Evolutionary conservation across 2,888 invertebrate genomes (phyloP).

Genomic region (Drosophila algonquin): DNA sequence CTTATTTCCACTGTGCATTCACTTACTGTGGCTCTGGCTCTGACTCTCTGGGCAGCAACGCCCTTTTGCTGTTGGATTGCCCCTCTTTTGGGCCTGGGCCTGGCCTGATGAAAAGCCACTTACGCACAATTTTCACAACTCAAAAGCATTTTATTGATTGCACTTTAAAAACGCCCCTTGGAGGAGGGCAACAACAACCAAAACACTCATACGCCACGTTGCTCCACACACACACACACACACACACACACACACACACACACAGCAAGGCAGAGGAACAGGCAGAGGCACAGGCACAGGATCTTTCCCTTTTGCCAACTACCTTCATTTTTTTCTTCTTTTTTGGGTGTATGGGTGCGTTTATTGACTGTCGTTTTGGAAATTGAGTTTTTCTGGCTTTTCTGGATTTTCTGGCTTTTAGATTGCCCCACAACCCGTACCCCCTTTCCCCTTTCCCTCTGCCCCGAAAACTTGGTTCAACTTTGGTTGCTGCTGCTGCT

Average conservation of each 20-base stretch:
- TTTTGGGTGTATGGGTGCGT: slow-evolving; percentile 30
- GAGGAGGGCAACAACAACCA: slow-evolving; percentile 27
- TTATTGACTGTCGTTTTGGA: slow-evolving; percentile 64
- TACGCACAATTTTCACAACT: slow-evolving; percentile 72
- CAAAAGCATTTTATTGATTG: slow-evolving; percentile 71
- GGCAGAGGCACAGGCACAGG: slow-evolving; percentile 5
- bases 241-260: too few relatives aligned
- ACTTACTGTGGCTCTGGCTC: not conserved
- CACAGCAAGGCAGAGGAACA: not conserved
- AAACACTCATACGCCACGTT: slow-evolving; percentile 65
- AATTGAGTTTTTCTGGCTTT: slow-evolving; percentile 66
- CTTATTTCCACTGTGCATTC: slow-evolving; percentile 23
- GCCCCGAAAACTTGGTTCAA: slow-evolving; percentile 51
- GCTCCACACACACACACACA: slow-evolving; percentile 14
- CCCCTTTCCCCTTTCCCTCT: not conserved
- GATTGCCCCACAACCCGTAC: slow-evolving; percentile 12
- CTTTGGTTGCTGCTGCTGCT: slow-evolving; percentile 51
- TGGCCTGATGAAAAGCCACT: slow-evolving; percentile 65
- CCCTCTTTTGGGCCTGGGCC: slow-evolving; percentile 31
- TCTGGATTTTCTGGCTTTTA: slow-evolving; percentile 55
- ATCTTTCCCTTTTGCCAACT: slow-evolving; percentile 4
- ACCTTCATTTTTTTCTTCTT: not conserved
- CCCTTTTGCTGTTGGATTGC: slow-evolving; percentile 51
- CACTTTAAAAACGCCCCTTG: slow-evolving; percentile 62
- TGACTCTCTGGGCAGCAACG: slow-evolving; percentile 34